Base-by-base conservation (phyloP, 2,888 invertebrate genomes). In the Drosophila mercatorum region DNA sequence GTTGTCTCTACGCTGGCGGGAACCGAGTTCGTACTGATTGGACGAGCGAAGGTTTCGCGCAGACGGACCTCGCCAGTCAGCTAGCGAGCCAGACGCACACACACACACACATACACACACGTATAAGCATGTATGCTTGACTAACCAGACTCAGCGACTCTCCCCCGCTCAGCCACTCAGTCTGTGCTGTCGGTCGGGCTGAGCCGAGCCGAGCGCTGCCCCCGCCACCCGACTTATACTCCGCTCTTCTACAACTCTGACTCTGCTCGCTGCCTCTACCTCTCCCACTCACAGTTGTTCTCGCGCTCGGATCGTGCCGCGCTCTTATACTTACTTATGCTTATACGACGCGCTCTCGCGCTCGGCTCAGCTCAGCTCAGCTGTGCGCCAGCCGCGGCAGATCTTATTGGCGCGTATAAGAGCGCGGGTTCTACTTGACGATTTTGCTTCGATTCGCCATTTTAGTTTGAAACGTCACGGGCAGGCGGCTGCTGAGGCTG, bases 11-110 rank as follows among this genome's bases (percentile, higher is more conserved):
- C 92, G 91, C 90, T 92, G 91, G 89, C 91, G 92, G 91, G 92
- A 91, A 92, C 92, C 92, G 92, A 91, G 91, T 92, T 92, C 91
- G 89, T 92, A 92, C 92, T 92, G 92, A 92, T 93, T 92, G 92
- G 92, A 89, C 90, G 91, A 91, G 91, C 90, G 88, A 91, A 90
- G 90, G 90, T 91, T 90, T 89, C 83, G 91, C 92, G 89, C 91
- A 90, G 91, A 91, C 85, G 92, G 92, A 89, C 92, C 90, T 89
- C 79, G 81, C 78, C 79, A 80, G 80, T 79, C 78, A 83, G 78
- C 81, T 74, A 84, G 77, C 79, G 56, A 62, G 55, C 78, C 79
- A 66, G 31, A 52, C 57, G 63, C 46, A 66, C 52, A 40, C 28
- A 36, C 10, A 49, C 61, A 38, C 68, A 26, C 10, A n/a, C 61